Base-by-base conservation (phyloP, 2,113 vertebrate genomes). In the Zapus hudsonius region DNA sequence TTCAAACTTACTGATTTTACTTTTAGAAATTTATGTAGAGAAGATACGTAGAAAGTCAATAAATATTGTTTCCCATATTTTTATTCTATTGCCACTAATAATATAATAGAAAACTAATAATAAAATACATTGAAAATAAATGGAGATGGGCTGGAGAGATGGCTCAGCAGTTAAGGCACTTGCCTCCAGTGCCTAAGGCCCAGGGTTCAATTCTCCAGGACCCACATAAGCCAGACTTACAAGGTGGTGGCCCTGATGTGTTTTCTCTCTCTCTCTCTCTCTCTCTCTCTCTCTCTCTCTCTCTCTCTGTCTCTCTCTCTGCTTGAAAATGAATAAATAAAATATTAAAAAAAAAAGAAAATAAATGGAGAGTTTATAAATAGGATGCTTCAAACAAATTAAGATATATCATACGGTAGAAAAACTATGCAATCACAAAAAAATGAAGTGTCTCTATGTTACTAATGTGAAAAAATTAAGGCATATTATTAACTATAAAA, bases 391-490 rank as follows among this genome's bases (percentile, higher is more conserved):
- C 38, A 66, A 90, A 55, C 61, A 90, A 70, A 52, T 52, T 67
- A 78, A 75, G 47, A 31, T 23, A 44, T 72, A 67, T n/a, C 47
- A 84, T 76, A 59, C 29, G 27, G 40, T 83, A 59, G 52, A 83
- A 86, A 93, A 59, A 78, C 29, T 74, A 59, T 38, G 55, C 33
- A 89, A 75, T 70, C n/a, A 89, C n/a, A 90, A 87, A 93, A 95
- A 89, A 79, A 82, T 74, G 33, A 59, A 66, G 12, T 63, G 16
- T 29, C 76, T 72, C 47, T 38, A 16, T 79, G 31, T 61, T 79
- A 69, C 29, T 38, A 80, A 91, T 42, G 66, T 73, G 63, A 89
- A 94, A 82, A 86, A 55, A 47, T 42, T 66, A 23, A 92, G 66
- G 64, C 25, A 93, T 22, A 17, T 31, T 84, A 42, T 76, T 66